Base-by-base conservation (phyloP, 2,888 invertebrate species). In the Drosophila putrida region DNA sequence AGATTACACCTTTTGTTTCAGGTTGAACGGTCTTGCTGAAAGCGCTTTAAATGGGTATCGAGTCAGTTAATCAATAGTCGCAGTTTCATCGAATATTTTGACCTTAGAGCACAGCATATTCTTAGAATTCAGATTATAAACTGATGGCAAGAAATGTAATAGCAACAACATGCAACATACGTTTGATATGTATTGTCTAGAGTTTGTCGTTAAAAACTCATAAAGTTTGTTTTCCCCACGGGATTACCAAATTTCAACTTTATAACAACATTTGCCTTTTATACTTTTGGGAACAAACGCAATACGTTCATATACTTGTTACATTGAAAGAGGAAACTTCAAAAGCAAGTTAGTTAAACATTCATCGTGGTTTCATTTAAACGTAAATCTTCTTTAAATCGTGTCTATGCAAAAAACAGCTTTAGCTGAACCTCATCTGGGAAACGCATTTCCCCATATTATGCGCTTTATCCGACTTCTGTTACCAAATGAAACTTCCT, bases 1-100 rank as follows among this genome's bases (percentile, higher is more conserved):
- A 39, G 55, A 64, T 53, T 62, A 53, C 46, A 74, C 53, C 74
- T 60, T 60, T 74, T 71, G 75, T 47, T 71, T 65, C 35, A n/a
- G 71, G 35, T 54, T 53, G n/a, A 49, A 39, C 13, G 50, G 8
- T 15, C 35, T 11, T 6, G 28, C 36, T 31, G 41, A 11, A 44
- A 20, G 31, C 71, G 53, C 38, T 55, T 63, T 64, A 70, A 71
- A 53, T 46, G 51, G 33, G 15, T 69, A 59, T 73, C 51, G 44
- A 65, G 57, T 62, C 49, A 49, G 64, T 60, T 70, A 70, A 77
- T 77, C 75, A 73, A 76, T 70, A 73, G 73, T 61, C 73, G 58
- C 55, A 35, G 28, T n/a, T 46, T 53, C 50, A 57, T 60, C 57
- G 25, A 63, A 63, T 67, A 47, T 55, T 27, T 59, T 43, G 28